Evolutionary conservation across 2,113 vertebrate species (phyloP).

Genomic region (Etheostoma cragini): DNA sequence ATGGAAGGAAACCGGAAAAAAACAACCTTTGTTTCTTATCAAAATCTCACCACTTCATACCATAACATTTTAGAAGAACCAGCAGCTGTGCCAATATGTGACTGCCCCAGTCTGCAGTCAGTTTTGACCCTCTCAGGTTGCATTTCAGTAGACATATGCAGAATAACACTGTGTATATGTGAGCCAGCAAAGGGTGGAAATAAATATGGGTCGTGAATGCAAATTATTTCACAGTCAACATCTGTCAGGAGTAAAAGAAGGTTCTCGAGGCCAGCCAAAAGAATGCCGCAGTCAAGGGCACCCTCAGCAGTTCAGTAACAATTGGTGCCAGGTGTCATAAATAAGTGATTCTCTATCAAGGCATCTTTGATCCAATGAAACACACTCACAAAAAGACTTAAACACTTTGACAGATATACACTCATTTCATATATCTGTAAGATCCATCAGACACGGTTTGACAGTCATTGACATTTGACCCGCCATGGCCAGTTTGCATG

Average conservation of each 20-base stretch:
- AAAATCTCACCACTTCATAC: constrained; percentile 36
- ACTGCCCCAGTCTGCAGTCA: constrained; percentile 13
- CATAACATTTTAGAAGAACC: constrained; percentile 24
- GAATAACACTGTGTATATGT: constrained; percentile 36
- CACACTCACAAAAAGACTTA: constrained; percentile 62
- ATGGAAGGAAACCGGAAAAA: constrained; percentile 15
- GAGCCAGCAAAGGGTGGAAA: constrained; percentile 64
- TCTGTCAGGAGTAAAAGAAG: constrained; percentile 53
- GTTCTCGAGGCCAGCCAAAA: constrained; percentile 37
- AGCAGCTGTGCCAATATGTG: constrained; percentile 39
- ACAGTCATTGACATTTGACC: constrained; percentile 54
- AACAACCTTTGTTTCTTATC: constrained; percentile 35
- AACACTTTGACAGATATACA: constrained; percentile 72
- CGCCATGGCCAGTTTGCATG: constrained; percentile 31
- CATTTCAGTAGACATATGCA: constrained; percentile 52
- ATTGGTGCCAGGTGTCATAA: constrained; percentile 62
- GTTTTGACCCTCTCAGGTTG: constrained; percentile 18
- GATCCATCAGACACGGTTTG: constrained; percentile 56
- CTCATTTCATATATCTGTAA: constrained; percentile 63
- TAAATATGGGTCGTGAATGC: constrained; percentile 53
- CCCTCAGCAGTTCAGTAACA: constrained; percentile 47
- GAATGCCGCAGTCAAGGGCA: constrained; percentile 45
- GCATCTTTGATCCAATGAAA: constrained; percentile 69
- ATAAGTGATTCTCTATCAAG: constrained; percentile 68
- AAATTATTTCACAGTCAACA: constrained; percentile 57